These are phyloP conservation scores for Poecilia picta DNA, from an alignment of 2,797 vertebrate genomes.

Conservation along the genomic window DNA sequence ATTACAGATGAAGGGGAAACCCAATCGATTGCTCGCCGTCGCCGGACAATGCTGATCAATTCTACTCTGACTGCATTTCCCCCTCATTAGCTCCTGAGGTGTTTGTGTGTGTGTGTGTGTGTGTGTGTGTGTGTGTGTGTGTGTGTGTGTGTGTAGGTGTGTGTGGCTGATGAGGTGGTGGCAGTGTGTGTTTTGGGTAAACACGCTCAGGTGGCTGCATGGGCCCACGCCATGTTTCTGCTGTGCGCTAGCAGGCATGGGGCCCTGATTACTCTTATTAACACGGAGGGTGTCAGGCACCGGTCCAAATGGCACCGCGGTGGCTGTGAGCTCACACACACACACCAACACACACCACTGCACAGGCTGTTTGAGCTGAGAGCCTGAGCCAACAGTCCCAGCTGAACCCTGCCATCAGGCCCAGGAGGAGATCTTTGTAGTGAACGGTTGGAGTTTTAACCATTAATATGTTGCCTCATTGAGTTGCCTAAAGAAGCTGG, in stretches of 20 bases:
- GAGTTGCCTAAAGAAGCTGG: conserved; percentile 30
- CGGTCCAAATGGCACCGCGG: conserved; percentile 86
- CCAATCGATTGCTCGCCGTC: conserved; percentile 76
- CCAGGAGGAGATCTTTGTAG: conserved; percentile 90
- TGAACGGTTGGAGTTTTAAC: conserved; percentile 90
- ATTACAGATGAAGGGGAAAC: conserved; percentile 63
- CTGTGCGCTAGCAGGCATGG: conserved; percentile 95
- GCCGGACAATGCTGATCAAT: conserved; percentile 80
- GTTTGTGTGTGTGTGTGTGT: conserved; percentile 17
- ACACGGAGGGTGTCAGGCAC: conserved; percentile 93
- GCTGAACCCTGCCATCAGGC: conserved; percentile 63
- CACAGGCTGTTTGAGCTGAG: conserved; percentile 29
- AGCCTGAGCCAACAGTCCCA: conserved; percentile 71
- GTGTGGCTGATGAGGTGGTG: conserved; percentile 18
- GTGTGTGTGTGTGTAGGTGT: neutral
- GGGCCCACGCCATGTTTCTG: conserved; percentile 90
- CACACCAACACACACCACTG: conserved; percentile 15
- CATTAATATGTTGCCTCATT: conserved; percentile 79
- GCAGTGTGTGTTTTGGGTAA: conserved; percentile 82
- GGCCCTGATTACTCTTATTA: conserved; percentile 98
- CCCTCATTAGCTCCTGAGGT: conserved; percentile 75
- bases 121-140: too few species aligned
- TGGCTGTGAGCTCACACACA: conserved; percentile 51
- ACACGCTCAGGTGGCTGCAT: conserved; percentile 80
- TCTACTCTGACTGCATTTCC: conserved; percentile 73